A percentile compares a stretch with the other conserved stretches of the same genome.
phyloP scores from a whole-genome alignment of 2,888 invertebrate genomes.

The Pterostichus madidus region DNA sequence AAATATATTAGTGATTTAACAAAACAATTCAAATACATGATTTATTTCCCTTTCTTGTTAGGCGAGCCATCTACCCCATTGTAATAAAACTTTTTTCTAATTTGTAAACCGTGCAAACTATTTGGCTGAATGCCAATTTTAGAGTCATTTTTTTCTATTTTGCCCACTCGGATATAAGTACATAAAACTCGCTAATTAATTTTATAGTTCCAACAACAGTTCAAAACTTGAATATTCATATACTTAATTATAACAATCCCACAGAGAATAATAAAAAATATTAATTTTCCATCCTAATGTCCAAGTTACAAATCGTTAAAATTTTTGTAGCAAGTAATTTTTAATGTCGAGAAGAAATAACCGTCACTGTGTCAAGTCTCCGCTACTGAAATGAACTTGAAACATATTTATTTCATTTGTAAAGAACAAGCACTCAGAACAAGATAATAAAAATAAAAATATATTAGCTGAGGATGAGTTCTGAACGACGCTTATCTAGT shows the following conservation, averaged over 20 bases:
- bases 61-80: too few species aligned
- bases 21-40: too few species aligned
- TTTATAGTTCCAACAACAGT: constrained; percentile 12
- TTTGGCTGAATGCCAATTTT: too few species aligned
- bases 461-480: constrained; percentile 29
- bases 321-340: constrained; percentile 47
- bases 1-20: too few species aligned
- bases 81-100: too few species aligned
- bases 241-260: not conserved
- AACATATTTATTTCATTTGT: constrained; percentile 42
- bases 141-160: too few species aligned
- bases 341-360: constrained; percentile 21
- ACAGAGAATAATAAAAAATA: constrained; percentile 19
- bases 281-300: constrained; percentile 31
- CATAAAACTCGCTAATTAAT: constrained; percentile 12
- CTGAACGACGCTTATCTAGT: constrained; percentile 52
- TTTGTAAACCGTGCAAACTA: too few species aligned
- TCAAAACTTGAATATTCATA: constrained; percentile 28
- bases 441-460: constrained; percentile 59
- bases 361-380: not conserved
- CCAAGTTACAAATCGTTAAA: constrained; percentile 20
- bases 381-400: constrained; percentile 24
- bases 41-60: too few species aligned
- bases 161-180: not conserved
- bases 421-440: constrained; percentile 39